A percentile compares a stretch with the other conserved stretches of the same genome.
These are phyloP conservation scores for Leuciscus idus DNA, from an alignment of 2,113 vertebrate genomes.

Conservation along the genomic window DNA sequence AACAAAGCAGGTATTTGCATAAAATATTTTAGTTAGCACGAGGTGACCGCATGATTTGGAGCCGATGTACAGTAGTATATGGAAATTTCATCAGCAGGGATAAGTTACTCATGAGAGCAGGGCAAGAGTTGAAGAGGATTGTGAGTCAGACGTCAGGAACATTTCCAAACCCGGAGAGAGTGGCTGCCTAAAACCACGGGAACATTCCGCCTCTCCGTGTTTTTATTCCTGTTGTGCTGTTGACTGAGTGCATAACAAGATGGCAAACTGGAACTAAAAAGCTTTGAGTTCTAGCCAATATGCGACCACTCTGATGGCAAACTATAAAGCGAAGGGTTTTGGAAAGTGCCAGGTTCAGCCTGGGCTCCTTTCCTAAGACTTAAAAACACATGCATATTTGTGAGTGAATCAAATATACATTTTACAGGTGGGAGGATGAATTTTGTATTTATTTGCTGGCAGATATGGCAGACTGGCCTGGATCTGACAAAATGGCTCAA, in stretches of 20 bases:
- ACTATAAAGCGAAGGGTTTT: constrained; percentile 6
- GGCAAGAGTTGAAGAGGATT: constrained; percentile 29
- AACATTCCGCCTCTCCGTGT: constrained; percentile 61
- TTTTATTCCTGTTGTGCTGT: constrained; percentile 58
- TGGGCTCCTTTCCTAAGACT: neutral
- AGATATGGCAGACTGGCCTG: too few species aligned
- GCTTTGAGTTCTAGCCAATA: neutral
- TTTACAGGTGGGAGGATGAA: neutral
- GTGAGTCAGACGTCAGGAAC: constrained; percentile 69
- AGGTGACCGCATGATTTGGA: constrained; percentile 13
- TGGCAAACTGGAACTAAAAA: constrained; percentile 17
- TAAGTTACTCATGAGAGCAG: constrained; percentile 60
- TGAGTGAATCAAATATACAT: neutral
- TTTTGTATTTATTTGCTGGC: too few species aligned
- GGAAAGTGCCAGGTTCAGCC: neutral
- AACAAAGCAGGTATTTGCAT: constrained; percentile 44
- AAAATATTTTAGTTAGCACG: neutral
- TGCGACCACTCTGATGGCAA: constrained; percentile 31
- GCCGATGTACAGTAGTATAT: constrained; percentile 11
- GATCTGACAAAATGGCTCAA: too few species aligned
- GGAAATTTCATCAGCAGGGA: constrained; percentile 57
- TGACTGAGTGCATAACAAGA: constrained; percentile 43
- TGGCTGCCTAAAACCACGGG: constrained; percentile 58
- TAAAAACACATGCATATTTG: neutral
- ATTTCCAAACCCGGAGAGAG: constrained; percentile 62